Evolutionary conservation across 2,113 vertebrate genomes (phyloP).

Genomic region (Elachura formosa): DNA sequence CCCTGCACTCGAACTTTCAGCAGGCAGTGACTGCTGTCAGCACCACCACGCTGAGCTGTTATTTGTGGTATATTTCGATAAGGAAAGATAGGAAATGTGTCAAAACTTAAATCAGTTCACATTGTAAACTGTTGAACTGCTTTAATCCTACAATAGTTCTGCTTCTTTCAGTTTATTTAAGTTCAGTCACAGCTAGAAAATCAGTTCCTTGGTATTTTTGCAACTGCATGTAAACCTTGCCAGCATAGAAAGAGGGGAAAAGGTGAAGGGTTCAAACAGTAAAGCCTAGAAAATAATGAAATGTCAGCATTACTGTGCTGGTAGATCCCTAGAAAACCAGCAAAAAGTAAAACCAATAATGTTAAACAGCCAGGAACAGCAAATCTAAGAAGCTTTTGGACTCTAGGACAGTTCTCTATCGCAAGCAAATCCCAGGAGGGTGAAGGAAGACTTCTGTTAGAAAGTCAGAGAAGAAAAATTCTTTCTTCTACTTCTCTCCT

Average conservation of each 20-base stretch:
- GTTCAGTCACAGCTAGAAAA: conserved; percentile 36
- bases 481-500: background rate
- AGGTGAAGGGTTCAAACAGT: conserved; percentile 42
- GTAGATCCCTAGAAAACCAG: background rate
- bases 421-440: background rate
- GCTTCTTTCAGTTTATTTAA: conserved; percentile 47
- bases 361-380: background rate
- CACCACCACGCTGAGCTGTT: background rate
- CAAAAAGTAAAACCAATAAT: background rate
- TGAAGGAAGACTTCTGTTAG: background rate
- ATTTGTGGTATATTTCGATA: background rate
- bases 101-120: conserved; percentile 46
- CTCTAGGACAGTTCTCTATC: background rate
- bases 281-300: conserved; percentile 27
- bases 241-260: conserved; percentile 17
- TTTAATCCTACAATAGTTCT: conserved; percentile 35
- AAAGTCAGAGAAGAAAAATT: background rate
- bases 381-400: background rate
- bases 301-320: conserved; percentile 17
- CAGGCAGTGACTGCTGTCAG: conserved; percentile 45
- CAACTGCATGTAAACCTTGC: conserved; percentile 25
- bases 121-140: conserved; percentile 48
- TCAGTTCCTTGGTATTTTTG: background rate
- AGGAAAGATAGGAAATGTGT: conserved; percentile 44
- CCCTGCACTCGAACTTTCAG: background rate